phyloP scores from a whole-genome alignment of 2,797 vertebrate species.

The Sebastes kiyomatsui region DNA sequence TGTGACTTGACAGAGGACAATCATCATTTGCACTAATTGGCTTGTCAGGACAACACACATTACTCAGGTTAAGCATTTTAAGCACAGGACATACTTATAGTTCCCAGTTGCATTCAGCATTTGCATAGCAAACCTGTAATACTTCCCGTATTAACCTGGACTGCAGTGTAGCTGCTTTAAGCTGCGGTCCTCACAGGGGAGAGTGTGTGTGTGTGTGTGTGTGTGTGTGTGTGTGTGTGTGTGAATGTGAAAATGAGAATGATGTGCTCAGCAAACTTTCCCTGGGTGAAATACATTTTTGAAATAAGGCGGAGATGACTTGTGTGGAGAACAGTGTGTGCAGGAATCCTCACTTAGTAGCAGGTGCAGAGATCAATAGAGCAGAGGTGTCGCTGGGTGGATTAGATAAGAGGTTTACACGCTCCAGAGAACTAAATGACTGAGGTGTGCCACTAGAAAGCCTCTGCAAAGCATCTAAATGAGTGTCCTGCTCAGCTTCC shows the following conservation, averaged over 20 bases:
- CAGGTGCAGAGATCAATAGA: slow-evolving; percentile 30
- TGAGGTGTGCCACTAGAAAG: neutral
- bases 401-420: slow-evolving; percentile 42
- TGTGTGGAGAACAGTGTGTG: neutral
- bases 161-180: neutral
- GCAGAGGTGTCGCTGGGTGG: slow-evolving; percentile 31
- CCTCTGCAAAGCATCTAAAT: neutral
- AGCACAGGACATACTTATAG: neutral
- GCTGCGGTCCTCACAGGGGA: neutral
- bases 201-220: neutral
- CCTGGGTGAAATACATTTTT: neutral
- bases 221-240: neutral
- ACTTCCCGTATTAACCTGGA: neutral
- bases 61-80: neutral
- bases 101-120: neutral
- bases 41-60: neutral
- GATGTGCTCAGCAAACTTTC: slow-evolving; percentile 2
- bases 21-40: neutral
- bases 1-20: no score
- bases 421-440: neutral
- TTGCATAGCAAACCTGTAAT: neutral
- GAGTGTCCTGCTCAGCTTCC: neutral
- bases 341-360: slow-evolving; percentile 19
- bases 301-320: neutral
- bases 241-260: neutral